Evolutionary conservation across 2,797 vertebrate genomes (phyloP).

Genomic region (Lepus townsendii): DNA sequence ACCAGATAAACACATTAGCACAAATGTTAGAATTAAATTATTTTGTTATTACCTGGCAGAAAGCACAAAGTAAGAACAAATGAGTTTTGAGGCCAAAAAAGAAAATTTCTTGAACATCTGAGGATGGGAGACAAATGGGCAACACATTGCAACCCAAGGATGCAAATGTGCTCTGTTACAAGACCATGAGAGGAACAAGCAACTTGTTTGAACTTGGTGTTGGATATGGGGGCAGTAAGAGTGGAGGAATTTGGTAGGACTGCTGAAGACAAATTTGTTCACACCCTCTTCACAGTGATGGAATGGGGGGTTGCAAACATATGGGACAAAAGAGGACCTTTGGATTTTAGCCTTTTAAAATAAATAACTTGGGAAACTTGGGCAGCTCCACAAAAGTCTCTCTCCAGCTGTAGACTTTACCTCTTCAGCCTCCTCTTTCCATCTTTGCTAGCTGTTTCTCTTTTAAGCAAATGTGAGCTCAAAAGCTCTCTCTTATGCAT

Average conservation of each 20-base stretch:
- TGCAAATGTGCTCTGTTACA: neutral
- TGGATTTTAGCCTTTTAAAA: slow-evolving; percentile 5
- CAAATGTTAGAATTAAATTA: slow-evolving; percentile 34
- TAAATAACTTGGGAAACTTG: neutral
- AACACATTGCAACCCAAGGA: neutral
- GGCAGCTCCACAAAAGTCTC: neutral
- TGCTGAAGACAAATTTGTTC: neutral
- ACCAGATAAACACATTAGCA: slow-evolving; percentile 15
- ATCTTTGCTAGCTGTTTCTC: neutral
- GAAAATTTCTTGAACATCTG: neutral
- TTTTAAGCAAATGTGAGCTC: neutral
- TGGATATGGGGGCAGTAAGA: neutral
- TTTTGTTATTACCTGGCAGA: neutral
- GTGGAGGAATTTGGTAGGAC: neutral
- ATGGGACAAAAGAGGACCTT: neutral
- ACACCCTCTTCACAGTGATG: neutral
- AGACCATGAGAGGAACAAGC: neutral
- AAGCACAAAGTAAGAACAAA: slow-evolving; percentile 31
- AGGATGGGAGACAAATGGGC: neutral
- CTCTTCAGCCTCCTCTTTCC: neutral
- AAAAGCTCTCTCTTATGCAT: neutral
- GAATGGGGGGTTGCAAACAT: neutral
- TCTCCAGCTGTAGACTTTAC: neutral
- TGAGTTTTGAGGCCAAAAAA: neutral
- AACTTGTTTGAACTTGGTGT: neutral